Evolutionary conservation across 2,888 invertebrate genomes (phyloP).

Genomic region (Folsomia manolachei): DNA sequence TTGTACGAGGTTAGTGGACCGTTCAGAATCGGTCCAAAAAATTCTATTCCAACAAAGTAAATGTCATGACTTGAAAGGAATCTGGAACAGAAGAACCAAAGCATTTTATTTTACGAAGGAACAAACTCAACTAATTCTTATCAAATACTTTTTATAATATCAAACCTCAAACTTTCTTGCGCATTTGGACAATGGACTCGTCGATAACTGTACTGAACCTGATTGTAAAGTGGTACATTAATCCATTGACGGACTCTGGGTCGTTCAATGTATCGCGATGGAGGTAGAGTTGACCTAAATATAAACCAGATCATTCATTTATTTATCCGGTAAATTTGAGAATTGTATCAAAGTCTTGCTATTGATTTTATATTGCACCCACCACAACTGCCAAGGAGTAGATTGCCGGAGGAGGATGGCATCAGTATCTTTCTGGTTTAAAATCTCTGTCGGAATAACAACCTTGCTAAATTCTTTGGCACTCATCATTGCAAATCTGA

Average conservation of each 20-base stretch:
- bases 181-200: neutral
- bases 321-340: neutral
- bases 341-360: neutral
- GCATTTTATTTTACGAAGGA: no score
- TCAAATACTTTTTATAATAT: neutral
- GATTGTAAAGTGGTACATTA: conserved; percentile 28
- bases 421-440: conserved; percentile 26
- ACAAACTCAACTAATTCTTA: neutral
- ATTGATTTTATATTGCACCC: no score
- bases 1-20: conserved; percentile 26
- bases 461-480: conserved; percentile 28
- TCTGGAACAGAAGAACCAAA: conserved; percentile 15
- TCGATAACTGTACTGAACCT: conserved; percentile 26
- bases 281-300: conserved; percentile 26
- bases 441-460: conserved; percentile 24
- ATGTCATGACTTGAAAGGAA: conserved; percentile 35
- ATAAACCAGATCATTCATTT: no score
- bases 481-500: conserved; percentile 32
- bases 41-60: conserved; percentile 28
- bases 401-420: conserved; percentile 18
- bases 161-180: conserved; percentile 29
- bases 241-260: conserved; percentile 22
- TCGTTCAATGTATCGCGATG: conserved; percentile 20
- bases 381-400: conserved; percentile 29
- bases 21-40: conserved; percentile 29